phyloP scores from a whole-genome alignment of 2,888 invertebrate species.

The Ophioninae sp. region DNA sequence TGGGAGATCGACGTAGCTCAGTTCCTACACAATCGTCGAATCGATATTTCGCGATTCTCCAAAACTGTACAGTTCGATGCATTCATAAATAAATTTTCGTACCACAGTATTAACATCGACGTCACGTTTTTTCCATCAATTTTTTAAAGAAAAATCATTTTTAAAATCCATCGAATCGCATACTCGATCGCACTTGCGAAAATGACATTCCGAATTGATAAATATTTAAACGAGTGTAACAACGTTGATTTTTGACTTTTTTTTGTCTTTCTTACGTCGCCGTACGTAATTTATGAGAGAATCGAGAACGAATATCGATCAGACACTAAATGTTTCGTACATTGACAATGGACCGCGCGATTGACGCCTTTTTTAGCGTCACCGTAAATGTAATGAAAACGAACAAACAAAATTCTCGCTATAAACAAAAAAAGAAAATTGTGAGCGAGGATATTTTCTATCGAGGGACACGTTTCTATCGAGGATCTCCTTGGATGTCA shows the following conservation, averaged over 20 bases:
- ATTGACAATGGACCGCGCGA: no score
- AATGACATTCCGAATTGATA: no score
- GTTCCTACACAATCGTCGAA: constrained; percentile 45
- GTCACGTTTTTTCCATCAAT: no score
- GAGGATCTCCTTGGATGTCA: constrained; percentile 8
- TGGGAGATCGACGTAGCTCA: constrained; percentile 40
- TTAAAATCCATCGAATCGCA: no score
- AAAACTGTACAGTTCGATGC: background rate
- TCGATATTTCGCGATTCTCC: background rate
- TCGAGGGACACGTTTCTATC: background rate
- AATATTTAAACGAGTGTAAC: no score
- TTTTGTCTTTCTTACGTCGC: background rate
- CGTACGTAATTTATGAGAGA: background rate
- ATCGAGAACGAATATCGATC: background rate
- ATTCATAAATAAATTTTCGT: background rate
- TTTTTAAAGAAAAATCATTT: no score
- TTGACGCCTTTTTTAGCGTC: no score
- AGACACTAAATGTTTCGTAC: background rate
- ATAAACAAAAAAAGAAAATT: background rate
- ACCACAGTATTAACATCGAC: background rate
- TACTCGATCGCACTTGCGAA: no score
- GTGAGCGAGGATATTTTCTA: background rate
- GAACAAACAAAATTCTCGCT: background rate
- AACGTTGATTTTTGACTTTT: no score
- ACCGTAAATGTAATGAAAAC: background rate